phyloP scores from a whole-genome alignment of 2,797 vertebrate genomes.

The Mormyrops boulengeri region DNA sequence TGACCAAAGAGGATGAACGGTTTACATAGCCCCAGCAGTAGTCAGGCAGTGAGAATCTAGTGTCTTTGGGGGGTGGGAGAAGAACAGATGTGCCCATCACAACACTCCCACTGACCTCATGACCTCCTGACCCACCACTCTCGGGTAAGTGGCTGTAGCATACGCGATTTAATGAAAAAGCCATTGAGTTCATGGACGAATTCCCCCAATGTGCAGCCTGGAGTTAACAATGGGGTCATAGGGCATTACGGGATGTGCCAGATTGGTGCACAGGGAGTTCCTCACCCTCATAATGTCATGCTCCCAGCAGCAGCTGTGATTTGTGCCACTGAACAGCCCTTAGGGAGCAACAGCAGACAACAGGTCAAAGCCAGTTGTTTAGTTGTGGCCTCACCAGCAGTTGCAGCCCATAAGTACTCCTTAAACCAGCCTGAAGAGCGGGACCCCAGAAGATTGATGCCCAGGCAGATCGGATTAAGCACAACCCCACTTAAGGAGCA shows the following conservation, averaged over 20 bases:
- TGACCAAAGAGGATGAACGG: not conserved
- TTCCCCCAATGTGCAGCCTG: not conserved
- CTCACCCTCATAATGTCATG: not conserved
- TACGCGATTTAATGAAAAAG: not conserved
- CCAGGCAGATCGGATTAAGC: not conserved
- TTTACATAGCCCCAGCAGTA: not conserved
- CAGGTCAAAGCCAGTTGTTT: constrained; percentile 12
- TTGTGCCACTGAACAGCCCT: constrained; percentile 5
- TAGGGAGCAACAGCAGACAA: not conserved
- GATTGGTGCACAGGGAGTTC: constrained; percentile 11
- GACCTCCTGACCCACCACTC: not conserved
- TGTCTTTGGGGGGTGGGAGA: not conserved
- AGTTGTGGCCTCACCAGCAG: not conserved
- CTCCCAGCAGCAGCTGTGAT: constrained; percentile 1
- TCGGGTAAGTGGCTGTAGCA: not conserved
- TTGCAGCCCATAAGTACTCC: not conserved
- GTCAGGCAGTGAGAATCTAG: not conserved
- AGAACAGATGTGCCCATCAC: not conserved
- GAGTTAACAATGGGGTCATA: constrained; percentile 14
- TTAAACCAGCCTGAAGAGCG: not conserved
- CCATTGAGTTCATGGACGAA: not conserved
- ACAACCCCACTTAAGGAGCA: not conserved
- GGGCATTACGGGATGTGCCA: constrained; percentile 15
- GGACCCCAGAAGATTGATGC: constrained; percentile 8
- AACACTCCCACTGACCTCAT: not conserved